Percentiles rank a stretch among this genome's conserved stretches.
Conservation (phyloP, 2,797 vertebrate species). For the Microctenopoma stevenorrisi region DNA sequence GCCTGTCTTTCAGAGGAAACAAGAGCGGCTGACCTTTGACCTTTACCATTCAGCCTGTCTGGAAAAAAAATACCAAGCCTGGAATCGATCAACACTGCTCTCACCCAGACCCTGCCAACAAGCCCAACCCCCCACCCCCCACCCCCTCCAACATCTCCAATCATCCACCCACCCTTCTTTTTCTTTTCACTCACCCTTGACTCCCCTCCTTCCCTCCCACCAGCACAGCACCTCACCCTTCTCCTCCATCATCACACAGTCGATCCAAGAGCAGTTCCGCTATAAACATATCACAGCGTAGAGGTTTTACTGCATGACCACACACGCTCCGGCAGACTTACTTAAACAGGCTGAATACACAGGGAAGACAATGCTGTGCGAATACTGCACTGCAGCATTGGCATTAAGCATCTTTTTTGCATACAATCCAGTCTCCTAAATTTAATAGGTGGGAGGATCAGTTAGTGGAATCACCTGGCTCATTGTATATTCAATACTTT, state of each 20-base stretch:
- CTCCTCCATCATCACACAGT: conserved; percentile 26
- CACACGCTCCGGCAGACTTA: too few relatives aligned
- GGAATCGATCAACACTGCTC: conserved; percentile 81
- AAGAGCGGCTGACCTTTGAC: conserved; percentile 79
- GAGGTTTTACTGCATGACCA: background rate
- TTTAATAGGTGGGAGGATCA: too few relatives aligned
- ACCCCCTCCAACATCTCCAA: background rate
- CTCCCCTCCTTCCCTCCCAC: conserved; percentile 8
- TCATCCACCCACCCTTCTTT: conserved; percentile 16
- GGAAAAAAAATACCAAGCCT: conserved; percentile 76
- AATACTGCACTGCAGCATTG: too few relatives aligned
- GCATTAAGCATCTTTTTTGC: too few relatives aligned
- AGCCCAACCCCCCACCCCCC: conserved; percentile 28
- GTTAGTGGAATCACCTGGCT: too few relatives aligned
- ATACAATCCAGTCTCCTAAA: too few relatives aligned
- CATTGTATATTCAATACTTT: too few relatives aligned
- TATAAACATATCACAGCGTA: background rate
- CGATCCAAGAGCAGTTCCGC: background rate
- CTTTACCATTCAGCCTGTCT: conserved; percentile 82
- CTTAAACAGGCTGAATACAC: too few relatives aligned
- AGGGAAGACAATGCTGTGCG: too few relatives aligned
- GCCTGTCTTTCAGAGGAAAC: conserved; percentile 80
- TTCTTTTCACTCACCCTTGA: conserved; percentile 55
- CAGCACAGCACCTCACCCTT: too few relatives aligned
- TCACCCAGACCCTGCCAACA: conserved; percentile 64